A percentile compares a stretch with the other conserved stretches of the same genome.
phyloP scores from a whole-genome alignment of 2,888 invertebrate species.

The Drosophila suboccidentalis region DNA sequence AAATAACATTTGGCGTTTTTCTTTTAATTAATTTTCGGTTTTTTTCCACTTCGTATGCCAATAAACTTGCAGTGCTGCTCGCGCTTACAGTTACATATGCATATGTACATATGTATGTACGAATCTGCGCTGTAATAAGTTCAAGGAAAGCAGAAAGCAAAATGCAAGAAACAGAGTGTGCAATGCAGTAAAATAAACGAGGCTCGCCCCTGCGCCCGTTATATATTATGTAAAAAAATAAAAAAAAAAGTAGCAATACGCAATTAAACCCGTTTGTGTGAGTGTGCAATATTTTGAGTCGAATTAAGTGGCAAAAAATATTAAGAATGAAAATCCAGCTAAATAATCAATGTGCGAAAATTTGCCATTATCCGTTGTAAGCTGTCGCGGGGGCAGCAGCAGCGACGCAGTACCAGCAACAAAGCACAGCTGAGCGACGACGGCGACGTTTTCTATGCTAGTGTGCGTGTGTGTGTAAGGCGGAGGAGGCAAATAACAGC shows the following conservation, averaged over 20 bases:
- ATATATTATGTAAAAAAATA: constrained; percentile 45
- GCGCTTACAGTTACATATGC: constrained; percentile 33
- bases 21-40: constrained; percentile 36
- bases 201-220: constrained; percentile 33
- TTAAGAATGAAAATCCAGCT: constrained; percentile 39
- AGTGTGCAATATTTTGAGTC: constrained; percentile 37
- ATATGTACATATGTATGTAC: constrained; percentile 15
- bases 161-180: constrained; percentile 55
- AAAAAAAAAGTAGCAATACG: constrained; percentile 6
- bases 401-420: constrained; percentile 31
- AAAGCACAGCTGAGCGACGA: constrained; percentile 57
- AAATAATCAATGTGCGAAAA: constrained; percentile 65
- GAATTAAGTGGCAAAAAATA: constrained; percentile 15
- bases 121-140: constrained; percentile 43
- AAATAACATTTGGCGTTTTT: constrained; percentile 39
- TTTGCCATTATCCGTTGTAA: constrained; percentile 42
- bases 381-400: constrained; percentile 26
- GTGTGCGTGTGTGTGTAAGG: constrained; percentile 21
- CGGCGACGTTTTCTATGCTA: constrained; percentile 18
- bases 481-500: constrained; percentile 41
- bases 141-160: constrained; percentile 60
- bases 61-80: constrained; percentile 36
- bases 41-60: constrained; percentile 28
- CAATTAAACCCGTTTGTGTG: constrained; percentile 24
- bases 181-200: constrained; percentile 48